Evolutionary conservation across 2,888 invertebrate species (phyloP).

Genomic region (Pterostichus niger): DNA sequence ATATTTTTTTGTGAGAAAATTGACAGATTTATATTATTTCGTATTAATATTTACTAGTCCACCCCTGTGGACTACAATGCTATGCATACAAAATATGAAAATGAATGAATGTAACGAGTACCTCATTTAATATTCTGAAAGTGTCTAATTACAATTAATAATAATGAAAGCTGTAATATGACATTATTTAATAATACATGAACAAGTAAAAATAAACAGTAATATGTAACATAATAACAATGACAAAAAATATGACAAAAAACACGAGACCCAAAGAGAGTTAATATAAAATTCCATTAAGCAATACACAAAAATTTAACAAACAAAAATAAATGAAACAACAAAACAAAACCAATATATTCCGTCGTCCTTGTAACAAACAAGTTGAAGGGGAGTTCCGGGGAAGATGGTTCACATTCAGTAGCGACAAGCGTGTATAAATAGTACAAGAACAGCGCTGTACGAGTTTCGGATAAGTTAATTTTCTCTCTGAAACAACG

Average conservation of each 20-base stretch:
- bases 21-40: background rate
- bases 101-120: slow-evolving; percentile 1
- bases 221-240: slow-evolving; percentile 8
- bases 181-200: slow-evolving; percentile 28
- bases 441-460: slow-evolving; percentile 62
- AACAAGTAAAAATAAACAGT: slow-evolving; percentile 4
- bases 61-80: background rate
- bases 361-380: slow-evolving; percentile 12
- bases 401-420: slow-evolving; percentile 30
- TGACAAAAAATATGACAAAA: background rate
- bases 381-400: background rate
- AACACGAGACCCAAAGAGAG: background rate
- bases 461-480: slow-evolving; percentile 73
- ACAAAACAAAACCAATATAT: slow-evolving; percentile 25
- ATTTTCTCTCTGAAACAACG: slow-evolving; percentile 75
- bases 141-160: slow-evolving; percentile 47
- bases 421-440: slow-evolving; percentile 59
- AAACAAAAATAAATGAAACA: slow-evolving; percentile 23
- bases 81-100: background rate
- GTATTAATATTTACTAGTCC: slow-evolving; percentile 21
- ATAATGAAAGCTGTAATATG: slow-evolving; percentile 42
- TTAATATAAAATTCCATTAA: slow-evolving; percentile 43
- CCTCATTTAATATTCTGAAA: slow-evolving; percentile 26
- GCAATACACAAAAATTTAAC: slow-evolving; percentile 29
- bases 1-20: slow-evolving; percentile 6